These are phyloP conservation scores for Drosophila formosana DNA, from an alignment of 2,888 invertebrate species.

Conservation along the genomic window DNA sequence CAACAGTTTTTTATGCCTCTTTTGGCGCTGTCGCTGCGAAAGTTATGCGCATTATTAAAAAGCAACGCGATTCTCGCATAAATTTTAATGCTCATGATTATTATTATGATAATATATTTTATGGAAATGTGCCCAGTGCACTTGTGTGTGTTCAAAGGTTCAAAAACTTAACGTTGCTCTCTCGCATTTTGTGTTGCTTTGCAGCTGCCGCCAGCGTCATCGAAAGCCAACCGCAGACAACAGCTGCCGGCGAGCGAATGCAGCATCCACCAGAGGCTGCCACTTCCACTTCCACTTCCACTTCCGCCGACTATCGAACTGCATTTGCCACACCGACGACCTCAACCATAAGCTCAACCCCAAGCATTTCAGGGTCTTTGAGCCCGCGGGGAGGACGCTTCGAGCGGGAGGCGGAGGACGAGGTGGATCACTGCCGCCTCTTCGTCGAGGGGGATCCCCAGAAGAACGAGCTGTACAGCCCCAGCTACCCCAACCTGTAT, in stretches of 20 bases:
- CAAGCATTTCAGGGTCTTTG: background rate
- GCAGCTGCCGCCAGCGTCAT: conserved; percentile 13
- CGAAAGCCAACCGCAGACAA: conserved; percentile 16
- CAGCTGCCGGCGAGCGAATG: background rate
- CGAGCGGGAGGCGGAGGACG: conserved; percentile 71
- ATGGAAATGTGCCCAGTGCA: conserved; percentile 32
- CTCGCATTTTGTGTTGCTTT: background rate
- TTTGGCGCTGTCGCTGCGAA: conserved; percentile 37
- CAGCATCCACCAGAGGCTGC: background rate
- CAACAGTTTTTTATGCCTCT: background rate
- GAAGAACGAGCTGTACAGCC: conserved; percentile 89
- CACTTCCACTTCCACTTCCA: conserved; percentile 9
- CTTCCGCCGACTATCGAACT: conserved; percentile 13
- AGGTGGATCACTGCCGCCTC: conserved; percentile 86
- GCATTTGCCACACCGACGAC: conserved; percentile 20
- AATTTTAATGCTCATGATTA: conserved; percentile 64
- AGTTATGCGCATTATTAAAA: conserved; percentile 68
- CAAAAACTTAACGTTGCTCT: conserved; percentile 19
- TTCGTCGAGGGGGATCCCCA: conserved; percentile 87
- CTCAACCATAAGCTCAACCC: too few relatives aligned
- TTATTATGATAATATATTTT: conserved; percentile 56
- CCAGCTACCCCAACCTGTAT: conserved; percentile 89
- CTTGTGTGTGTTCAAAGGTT: conserved; percentile 5
- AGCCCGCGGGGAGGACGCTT: conserved; percentile 41
- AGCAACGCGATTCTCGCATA: conserved; percentile 48